Evolutionary conservation across 2,888 invertebrate species (phyloP).

Genomic region (Aethes cnicana): DNA sequence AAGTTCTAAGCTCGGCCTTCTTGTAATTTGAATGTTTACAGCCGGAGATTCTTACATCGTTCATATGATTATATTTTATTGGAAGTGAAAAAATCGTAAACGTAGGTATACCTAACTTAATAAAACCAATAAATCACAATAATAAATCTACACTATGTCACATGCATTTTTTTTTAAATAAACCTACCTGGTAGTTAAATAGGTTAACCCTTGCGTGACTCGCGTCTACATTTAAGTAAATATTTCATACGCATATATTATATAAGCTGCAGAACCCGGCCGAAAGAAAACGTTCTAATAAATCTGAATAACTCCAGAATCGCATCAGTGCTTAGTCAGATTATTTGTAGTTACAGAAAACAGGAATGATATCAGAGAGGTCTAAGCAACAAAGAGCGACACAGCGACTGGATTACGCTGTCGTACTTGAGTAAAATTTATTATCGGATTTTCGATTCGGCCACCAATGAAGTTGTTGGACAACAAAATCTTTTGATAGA

Average conservation of each 20-base stretch:
- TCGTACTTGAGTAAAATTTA: slow-evolving; percentile 82
- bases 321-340: slow-evolving; percentile 64
- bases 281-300: slow-evolving; percentile 45
- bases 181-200: too few relatives aligned
- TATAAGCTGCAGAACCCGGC: slow-evolving; percentile 35
- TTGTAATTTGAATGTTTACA: slow-evolving; percentile 60
- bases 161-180: too few relatives aligned
- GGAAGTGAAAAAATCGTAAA: too few relatives aligned
- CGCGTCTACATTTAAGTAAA: too few relatives aligned
- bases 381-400: slow-evolving; percentile 77
- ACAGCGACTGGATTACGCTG: slow-evolving; percentile 80
- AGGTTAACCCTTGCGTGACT: too few relatives aligned
- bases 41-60: too few relatives aligned
- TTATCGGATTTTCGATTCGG: slow-evolving; percentile 82
- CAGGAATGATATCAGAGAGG: slow-evolving; percentile 75
- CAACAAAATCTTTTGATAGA: slow-evolving; percentile 83
- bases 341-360: slow-evolving; percentile 76
- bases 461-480: slow-evolving; percentile 83
- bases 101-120: too few relatives aligned
- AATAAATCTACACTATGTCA: too few relatives aligned
- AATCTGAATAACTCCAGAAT: slow-evolving; percentile 56
- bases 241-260: too few relatives aligned
- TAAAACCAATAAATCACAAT: neutral
- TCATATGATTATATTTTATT: too few relatives aligned
- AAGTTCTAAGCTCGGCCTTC: slow-evolving; percentile 57